A percentile compares a stretch with the other conserved stretches of the same genome.
phyloP scores from a whole-genome alignment of 2,888 invertebrate genomes.

The Mythimna albipuncta region DNA sequence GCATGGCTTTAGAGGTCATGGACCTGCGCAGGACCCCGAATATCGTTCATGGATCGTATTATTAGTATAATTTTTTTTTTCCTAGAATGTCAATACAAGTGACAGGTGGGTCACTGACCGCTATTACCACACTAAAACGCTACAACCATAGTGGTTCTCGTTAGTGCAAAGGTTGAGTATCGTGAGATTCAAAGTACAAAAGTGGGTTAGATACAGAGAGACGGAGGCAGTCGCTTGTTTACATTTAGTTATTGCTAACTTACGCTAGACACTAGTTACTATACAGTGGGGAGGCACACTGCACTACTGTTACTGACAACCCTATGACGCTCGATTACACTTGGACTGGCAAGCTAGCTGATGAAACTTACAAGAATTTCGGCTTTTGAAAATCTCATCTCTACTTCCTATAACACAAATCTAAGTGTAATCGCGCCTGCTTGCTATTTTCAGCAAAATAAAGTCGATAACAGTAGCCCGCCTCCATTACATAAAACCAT shows the following conservation, averaged over 20 bases:
- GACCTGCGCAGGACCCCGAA: not conserved
- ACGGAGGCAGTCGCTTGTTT: constrained; percentile 27
- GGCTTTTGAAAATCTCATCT: constrained; percentile 2
- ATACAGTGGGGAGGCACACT: constrained; percentile 40
- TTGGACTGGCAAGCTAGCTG: not conserved
- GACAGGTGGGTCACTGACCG: not conserved
- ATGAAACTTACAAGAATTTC: not conserved
- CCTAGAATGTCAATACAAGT: not conserved
- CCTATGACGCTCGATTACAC: not conserved
- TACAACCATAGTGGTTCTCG: not conserved
- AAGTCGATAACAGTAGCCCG: constrained; percentile 33
- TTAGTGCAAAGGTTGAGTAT: not conserved
- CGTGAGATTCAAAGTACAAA: constrained; percentile 47
- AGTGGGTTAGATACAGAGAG: constrained; percentile 11
- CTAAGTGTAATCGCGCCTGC: not conserved
- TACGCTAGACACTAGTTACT: constrained; percentile 50
- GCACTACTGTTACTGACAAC: constrained; percentile 9
- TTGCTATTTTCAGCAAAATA: not conserved
- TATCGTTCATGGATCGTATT: not conserved
- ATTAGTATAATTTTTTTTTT: not conserved
- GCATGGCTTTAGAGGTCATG: not conserved
- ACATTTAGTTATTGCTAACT: constrained; percentile 55
- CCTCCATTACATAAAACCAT: constrained; percentile 45
- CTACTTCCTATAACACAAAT: not conserved
- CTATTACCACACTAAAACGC: not conserved